Evolutionary conservation across 2,113 vertebrate species (phyloP).

Genomic region (Thalassarche chlororhynchos): DNA sequence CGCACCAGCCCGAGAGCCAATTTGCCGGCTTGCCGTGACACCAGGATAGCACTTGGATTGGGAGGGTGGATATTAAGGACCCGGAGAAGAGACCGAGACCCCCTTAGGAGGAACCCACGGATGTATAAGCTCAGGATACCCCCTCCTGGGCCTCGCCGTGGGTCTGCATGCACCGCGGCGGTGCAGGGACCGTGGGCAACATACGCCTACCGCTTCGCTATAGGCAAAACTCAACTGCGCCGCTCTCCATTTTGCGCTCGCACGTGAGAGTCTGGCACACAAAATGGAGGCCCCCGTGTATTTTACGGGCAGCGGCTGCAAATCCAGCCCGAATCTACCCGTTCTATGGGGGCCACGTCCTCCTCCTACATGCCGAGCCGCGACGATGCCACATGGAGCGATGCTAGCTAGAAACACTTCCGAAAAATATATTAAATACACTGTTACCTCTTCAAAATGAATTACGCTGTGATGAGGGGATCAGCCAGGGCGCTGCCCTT

Average conservation of each 20-base stretch:
- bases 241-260: slow-evolving; percentile 42
- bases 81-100: rapidly evolving
- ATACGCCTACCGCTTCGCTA: rapidly evolving
- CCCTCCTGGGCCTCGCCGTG: rapidly evolving
- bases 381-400: rapidly evolving
- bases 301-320: not conserved
- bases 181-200: rapidly evolving
- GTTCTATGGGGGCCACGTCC: rapidly evolving
- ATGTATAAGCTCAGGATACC: not conserved
- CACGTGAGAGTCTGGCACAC: not conserved
- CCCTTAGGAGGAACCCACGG: not conserved
- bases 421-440: rapidly evolving
- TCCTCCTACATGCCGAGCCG: rapidly evolving
- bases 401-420: not conserved
- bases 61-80: not conserved
- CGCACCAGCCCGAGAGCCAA: rapidly evolving
- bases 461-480: rapidly evolving
- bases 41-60: rapidly evolving
- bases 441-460: not conserved
- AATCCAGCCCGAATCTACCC: not conserved
- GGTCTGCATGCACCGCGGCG: rapidly evolving
- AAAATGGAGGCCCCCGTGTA: slow-evolving; percentile 43
- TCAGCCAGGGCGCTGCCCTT: rapidly evolving
- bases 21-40: rapidly evolving
- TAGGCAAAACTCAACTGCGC: not conserved